Conservation (phyloP, 35 echinoderm and acorn worm genomes). For the Heliocidaris tuberculata region DNA sequence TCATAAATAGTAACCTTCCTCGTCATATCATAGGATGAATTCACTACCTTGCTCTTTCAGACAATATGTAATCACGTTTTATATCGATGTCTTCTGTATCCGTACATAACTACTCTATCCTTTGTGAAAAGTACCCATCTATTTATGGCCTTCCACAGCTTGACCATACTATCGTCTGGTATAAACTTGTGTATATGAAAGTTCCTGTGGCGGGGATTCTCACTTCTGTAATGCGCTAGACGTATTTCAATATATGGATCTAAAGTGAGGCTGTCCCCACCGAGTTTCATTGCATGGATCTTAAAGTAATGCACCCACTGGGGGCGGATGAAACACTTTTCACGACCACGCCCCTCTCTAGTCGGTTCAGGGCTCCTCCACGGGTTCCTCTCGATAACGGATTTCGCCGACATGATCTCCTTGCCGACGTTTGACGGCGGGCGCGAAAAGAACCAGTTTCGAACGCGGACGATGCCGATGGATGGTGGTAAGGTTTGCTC, state of each 20-base stretch:
- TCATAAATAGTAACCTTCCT: too few relatives aligned
- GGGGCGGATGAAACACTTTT: constrained; percentile 84
- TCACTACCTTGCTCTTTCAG: too few relatives aligned
- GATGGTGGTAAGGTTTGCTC: constrained; percentile 7
- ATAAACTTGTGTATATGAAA: constrained; percentile 80
- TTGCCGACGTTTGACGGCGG: constrained; percentile 50
- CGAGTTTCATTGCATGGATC: constrained; percentile 88
- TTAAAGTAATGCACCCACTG: constrained; percentile 85
- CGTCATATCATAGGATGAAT: too few relatives aligned
- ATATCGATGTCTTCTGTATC: not conserved
- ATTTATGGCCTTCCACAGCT: constrained; percentile 69
- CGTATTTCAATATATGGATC: constrained; percentile 79
- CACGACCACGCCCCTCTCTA: constrained; percentile 67
- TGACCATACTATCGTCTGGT: constrained; percentile 69
- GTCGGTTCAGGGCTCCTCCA: constrained; percentile 76
- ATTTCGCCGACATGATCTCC: constrained; percentile 42
- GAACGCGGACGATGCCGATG: constrained; percentile 40
- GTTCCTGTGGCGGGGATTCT: constrained; percentile 74
- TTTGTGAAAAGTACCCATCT: constrained; percentile 5
- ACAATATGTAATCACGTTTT: not conserved
- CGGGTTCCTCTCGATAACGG: constrained; percentile 79
- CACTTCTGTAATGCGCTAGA: constrained; percentile 82
- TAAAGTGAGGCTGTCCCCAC: constrained; percentile 77
- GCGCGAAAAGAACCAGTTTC: constrained; percentile 85
- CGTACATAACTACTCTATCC: constrained; percentile 24